These are phyloP conservation scores for Prosapia bicincta DNA, from an alignment of 2,888 invertebrate genomes.

Conservation along the genomic window DNA sequence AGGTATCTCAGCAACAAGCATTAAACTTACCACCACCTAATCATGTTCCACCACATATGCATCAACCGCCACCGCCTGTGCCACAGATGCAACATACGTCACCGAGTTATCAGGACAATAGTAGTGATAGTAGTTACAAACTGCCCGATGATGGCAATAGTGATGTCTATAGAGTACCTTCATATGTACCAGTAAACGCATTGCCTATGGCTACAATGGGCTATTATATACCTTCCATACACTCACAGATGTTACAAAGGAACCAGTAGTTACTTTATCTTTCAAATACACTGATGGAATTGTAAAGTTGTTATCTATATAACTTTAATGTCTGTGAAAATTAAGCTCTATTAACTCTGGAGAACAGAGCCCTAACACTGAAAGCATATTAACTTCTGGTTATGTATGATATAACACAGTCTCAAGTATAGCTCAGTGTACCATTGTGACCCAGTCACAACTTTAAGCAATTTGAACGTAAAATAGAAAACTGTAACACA, in stretches of 20 bases:
- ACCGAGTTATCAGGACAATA: background rate
- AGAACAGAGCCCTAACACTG: no score
- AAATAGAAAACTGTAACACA: no score
- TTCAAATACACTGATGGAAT: no score
- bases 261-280: background rate
- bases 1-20: background rate
- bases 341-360: no score
- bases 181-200: constrained; percentile 13
- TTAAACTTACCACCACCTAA: background rate
- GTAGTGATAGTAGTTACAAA: background rate
- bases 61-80: constrained; percentile 16
- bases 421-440: no score
- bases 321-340: no score
- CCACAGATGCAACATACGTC: constrained; percentile 5
- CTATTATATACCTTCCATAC: constrained; percentile 20
- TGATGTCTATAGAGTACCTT: constrained; percentile 18
- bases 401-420: no score
- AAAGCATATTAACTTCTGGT: no score
- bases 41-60: background rate
- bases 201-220: constrained; percentile 23
- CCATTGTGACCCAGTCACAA: no score
- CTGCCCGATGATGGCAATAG: background rate
- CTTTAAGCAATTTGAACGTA: no score
- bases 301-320: no score
- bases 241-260: constrained; percentile 3